Conservation (phyloP, 2,888 invertebrate genomes). For the Lasioglossum figueresi region DNA sequence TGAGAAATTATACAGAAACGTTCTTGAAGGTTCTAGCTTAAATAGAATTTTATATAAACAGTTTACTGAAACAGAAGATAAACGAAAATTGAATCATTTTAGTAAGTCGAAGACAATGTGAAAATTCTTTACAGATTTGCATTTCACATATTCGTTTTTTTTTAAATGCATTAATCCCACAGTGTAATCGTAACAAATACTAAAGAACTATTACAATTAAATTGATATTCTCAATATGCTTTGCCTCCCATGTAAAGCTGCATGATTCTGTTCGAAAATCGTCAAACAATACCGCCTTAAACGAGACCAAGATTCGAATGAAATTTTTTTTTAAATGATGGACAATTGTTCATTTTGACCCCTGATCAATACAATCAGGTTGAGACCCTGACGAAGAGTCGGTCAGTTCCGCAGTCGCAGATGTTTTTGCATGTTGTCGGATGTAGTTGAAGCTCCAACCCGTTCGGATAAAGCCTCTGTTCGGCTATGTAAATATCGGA, state of each 20-base stretch:
- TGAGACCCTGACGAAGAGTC: background rate
- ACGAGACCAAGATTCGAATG: too few relatives aligned
- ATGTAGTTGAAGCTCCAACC: background rate
- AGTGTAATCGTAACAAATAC: too few relatives aligned
- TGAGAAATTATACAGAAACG: background rate
- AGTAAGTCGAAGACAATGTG: background rate
- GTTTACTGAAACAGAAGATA: background rate
- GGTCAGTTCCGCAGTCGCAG: background rate
- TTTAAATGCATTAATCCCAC: background rate
- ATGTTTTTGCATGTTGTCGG: background rate
- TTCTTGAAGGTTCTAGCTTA: background rate
- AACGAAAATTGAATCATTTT: background rate
- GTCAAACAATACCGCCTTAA: too few relatives aligned
- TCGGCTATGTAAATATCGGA: constrained; percentile 52
- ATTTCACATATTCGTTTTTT: too few relatives aligned
- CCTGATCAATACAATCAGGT: background rate
- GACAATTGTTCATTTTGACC: background rate
- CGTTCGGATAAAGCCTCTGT: constrained; percentile 28
- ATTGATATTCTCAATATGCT: too few relatives aligned
- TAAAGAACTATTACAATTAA: too few relatives aligned
- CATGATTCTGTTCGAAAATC: too few relatives aligned
- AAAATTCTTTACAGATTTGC: background rate
- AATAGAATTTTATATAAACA: background rate
- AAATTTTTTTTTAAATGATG: too few relatives aligned
- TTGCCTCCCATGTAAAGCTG: too few relatives aligned